Percentiles rank a stretch among this genome's conserved stretches.
Evolutionary conservation across 2,888 invertebrate species (phyloP).

Genomic region (Stictocephala bisonia): DNA sequence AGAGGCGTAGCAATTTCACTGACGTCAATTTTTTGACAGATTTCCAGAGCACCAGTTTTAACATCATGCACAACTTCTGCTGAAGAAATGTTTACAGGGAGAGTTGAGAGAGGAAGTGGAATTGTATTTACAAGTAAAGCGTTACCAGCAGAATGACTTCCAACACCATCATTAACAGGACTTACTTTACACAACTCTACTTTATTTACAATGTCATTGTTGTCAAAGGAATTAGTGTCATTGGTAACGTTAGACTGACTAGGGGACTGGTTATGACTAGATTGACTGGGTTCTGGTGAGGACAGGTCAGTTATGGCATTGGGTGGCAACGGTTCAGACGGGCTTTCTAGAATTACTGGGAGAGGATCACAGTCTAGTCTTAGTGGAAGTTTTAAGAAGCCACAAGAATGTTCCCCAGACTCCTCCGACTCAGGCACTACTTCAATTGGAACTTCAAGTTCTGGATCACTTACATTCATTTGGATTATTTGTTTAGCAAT

Average conservation of each 20-base stretch:
- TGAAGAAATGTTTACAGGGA: conserved; percentile 18
- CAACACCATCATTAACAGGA: conserved; percentile 21
- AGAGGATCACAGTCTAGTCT: conserved; percentile 50
- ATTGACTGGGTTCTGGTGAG: conserved; percentile 3
- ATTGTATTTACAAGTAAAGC: conserved; percentile 21
- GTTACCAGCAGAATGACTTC: conserved; percentile 12
- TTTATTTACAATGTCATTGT: conserved; percentile 30
- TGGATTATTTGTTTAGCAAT: conserved; percentile 17
- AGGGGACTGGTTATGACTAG: conserved; percentile 40
- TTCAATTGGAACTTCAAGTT: conserved; percentile 14
- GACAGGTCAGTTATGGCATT: neutral
- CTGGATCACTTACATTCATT: conserved; percentile 51
- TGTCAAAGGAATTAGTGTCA: conserved; percentile 6
- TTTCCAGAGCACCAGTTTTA: conserved; percentile 35
- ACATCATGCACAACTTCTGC: conserved; percentile 26
- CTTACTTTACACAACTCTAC: conserved; percentile 12
- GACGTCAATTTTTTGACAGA: conserved; percentile 43
- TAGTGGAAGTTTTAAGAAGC: conserved; percentile 45
- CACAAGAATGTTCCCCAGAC: conserved; percentile 32
- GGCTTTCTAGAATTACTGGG: conserved; percentile 54
- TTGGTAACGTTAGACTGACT: conserved; percentile 38
- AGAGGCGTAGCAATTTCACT: conserved; percentile 16
- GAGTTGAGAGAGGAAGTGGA: conserved; percentile 6
- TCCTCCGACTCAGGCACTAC: conserved; percentile 27
- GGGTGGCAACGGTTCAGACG: conserved; percentile 49